These are phyloP conservation scores for Yponomeuta sedellus DNA, from an alignment of 2,888 invertebrate species.

Conservation along the genomic window DNA sequence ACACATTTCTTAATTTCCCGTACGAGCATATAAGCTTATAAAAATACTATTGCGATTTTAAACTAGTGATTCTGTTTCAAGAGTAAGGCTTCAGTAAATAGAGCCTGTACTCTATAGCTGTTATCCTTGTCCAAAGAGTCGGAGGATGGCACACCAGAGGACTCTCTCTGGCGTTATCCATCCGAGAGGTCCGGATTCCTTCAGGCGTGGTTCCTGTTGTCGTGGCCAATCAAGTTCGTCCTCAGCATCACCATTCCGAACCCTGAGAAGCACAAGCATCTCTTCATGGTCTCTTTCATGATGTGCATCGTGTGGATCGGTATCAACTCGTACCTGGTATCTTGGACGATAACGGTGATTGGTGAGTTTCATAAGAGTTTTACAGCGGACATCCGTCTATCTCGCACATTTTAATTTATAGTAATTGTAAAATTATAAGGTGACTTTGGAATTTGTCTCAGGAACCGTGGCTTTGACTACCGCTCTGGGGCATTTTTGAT, in stretches of 20 bases:
- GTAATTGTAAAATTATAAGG: too few relatives aligned
- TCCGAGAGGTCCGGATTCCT: slow-evolving; percentile 37
- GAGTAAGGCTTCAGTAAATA: too few relatives aligned
- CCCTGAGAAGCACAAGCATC: slow-evolving; percentile 72
- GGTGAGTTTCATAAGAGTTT: slow-evolving; percentile 68
- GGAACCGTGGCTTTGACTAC: too few relatives aligned
- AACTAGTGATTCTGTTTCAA: too few relatives aligned
- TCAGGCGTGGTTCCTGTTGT: slow-evolving; percentile 80
- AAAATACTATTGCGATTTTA: too few relatives aligned
- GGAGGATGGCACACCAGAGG: background rate
- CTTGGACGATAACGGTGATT: slow-evolving; percentile 94
- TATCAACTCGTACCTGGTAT: slow-evolving; percentile 87
- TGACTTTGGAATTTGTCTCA: too few relatives aligned
- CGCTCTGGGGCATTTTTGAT: too few relatives aligned
- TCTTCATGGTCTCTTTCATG: slow-evolving; percentile 88
- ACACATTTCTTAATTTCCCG: too few relatives aligned
- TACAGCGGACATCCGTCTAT: too few relatives aligned
- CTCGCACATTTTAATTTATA: too few relatives aligned
- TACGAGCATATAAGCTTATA: too few relatives aligned
- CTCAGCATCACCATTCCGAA: slow-evolving; percentile 84
- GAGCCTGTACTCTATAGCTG: too few relatives aligned
- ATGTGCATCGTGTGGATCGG: slow-evolving; percentile 94
- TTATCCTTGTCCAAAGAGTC: background rate
- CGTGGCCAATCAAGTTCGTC: slow-evolving; percentile 82
- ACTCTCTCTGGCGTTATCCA: slow-evolving; percentile 60